Percentiles rank a stretch among this genome's conserved stretches.
Evolutionary conservation across 2,797 vertebrate genomes (phyloP).

Genomic region (Paramormyrops hopkinsi): DNA sequence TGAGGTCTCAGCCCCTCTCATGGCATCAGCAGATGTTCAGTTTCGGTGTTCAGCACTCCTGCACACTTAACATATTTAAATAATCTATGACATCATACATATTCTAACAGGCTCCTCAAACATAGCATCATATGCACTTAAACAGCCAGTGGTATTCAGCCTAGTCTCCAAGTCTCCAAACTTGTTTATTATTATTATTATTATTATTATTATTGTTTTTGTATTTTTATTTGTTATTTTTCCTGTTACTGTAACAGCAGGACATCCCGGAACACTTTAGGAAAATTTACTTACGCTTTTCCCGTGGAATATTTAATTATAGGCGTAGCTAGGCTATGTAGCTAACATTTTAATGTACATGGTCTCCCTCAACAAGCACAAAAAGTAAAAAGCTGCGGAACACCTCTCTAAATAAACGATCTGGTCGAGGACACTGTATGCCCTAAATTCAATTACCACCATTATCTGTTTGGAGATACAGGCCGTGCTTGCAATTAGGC

Average conservation of each 20-base stretch:
- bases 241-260: not conserved
- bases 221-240: not conserved
- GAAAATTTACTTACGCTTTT: not conserved
- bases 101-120: not conserved
- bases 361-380: not conserved
- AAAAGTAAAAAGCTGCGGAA: not conserved
- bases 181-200: not conserved
- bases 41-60: not conserved
- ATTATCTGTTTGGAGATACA: constrained; percentile 41
- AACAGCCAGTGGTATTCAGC: not conserved
- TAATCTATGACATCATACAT: not conserved
- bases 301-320: not conserved
- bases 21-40: not conserved
- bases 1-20: not conserved
- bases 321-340: not conserved
- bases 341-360: not conserved
- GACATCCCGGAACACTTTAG: not conserved
- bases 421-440: constrained; percentile 15
- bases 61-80: not conserved
- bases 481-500: constrained; percentile 58
- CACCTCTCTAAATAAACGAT: constrained; percentile 9
- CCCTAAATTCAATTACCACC: constrained; percentile 54
- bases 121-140: not conserved
- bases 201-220: not conserved
- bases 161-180: too few relatives aligned